Evolutionary conservation across 2,797 vertebrate species (phyloP).

Genomic region (Schizopygopsis malacanthus): DNA sequence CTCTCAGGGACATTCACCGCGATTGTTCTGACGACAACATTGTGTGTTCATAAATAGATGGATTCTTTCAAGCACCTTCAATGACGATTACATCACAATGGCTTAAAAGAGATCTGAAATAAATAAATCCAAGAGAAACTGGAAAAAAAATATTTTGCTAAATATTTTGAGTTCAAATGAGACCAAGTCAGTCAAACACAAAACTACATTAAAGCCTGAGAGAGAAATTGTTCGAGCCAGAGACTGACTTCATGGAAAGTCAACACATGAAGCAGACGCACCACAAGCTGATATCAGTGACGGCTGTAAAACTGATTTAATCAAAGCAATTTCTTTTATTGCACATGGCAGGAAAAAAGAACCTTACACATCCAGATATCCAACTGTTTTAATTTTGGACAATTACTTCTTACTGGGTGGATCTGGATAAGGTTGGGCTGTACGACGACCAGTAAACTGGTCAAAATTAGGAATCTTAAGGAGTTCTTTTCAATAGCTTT

Average conservation of each 20-base stretch:
- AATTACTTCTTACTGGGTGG: constrained; percentile 10
- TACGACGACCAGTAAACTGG: background rate
- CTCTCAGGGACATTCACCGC: constrained; percentile 14
- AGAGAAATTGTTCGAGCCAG: constrained; percentile 12
- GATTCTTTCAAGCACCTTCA: background rate
- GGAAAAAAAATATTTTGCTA: background rate
- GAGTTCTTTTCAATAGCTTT: background rate
- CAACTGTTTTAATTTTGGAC: background rate
- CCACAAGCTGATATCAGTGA: constrained; percentile 25
- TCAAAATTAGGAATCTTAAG: constrained; percentile 6
- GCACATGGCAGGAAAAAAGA: background rate
- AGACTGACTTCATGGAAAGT: constrained; percentile 28
- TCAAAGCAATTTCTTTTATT: background rate
- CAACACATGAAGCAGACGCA: constrained; percentile 35
- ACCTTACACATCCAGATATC: background rate
- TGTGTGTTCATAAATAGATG: constrained; percentile 39
- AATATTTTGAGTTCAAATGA: constrained; percentile 1
- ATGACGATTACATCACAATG: constrained; percentile 34
- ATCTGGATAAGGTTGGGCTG: background rate
- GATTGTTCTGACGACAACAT: constrained; percentile 20
- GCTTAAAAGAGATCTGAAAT: constrained; percentile 24
- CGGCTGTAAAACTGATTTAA: constrained; percentile 9
- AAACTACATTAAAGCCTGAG: background rate
- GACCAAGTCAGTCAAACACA: background rate
- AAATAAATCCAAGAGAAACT: constrained; percentile 2